Base-by-base conservation (phyloP, 2,113 vertebrate genomes). In the Cryptomyrus ogoouensis region DNA sequence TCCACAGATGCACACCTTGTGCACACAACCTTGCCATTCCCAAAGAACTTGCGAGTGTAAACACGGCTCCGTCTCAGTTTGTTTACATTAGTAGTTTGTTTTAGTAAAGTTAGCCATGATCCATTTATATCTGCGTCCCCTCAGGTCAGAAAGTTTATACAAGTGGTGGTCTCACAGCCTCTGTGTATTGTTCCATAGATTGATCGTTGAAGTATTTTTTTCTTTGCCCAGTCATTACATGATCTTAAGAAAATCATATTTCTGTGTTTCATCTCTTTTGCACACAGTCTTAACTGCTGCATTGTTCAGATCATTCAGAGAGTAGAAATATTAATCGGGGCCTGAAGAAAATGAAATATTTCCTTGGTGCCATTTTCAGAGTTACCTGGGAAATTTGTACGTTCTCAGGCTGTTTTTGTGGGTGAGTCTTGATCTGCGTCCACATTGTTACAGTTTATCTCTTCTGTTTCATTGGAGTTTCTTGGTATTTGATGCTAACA, bases 201-300 rank as follows among this genome's bases (percentile, higher is more conserved):
- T 74, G 44, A 62, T 89, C 21, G 44, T 50, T 50, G 17, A 77
- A 89, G 19, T 88, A 56, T 58, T 53, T 27, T 85, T 50, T 50
- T n/a, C 92, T 92, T 95, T 90, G 62, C 86, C 87, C 90, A 92
- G 90, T 42, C 35, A 42, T 39, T 80, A 42, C 15, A 42, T 80
- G 35, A 17, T 80, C 92, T 93, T 94, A 91, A 91, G 88, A 74
- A 91, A 93, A 93, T 92, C 94, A 91, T 92, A 86, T 91, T 91
- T 95, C 95, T 94, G 87, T 94, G 91, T 92, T 95, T 95, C 95
- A 95, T 95, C 94, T 92, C 91, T 88, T 89, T 88, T 90, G 88
- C 62, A 94, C 91, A 93, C 94, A 94, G 92, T 94, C 94, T 95
- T 95, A 93, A 94, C 93, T 93, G 91, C 93, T 92, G 94, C 93